These are phyloP conservation scores for Pasiphila rectangulata DNA, from an alignment of 2,888 invertebrate genomes.

Conservation along the genomic window DNA sequence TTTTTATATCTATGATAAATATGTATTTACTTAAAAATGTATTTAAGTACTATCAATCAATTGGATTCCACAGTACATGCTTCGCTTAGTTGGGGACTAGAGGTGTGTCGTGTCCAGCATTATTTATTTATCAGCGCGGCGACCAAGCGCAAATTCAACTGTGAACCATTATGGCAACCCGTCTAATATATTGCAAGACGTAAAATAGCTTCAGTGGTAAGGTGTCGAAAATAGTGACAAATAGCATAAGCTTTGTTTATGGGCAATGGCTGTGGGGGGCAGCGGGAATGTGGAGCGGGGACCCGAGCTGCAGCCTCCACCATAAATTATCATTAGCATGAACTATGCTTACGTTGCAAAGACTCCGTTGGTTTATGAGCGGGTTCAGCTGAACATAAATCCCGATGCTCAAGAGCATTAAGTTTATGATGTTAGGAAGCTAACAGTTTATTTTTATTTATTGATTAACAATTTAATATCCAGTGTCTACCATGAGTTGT, in stretches of 20 bases:
- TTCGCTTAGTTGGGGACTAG: too few relatives aligned
- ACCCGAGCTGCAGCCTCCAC: background rate
- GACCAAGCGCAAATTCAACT: too few relatives aligned
- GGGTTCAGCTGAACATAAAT: background rate
- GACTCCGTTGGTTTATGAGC: background rate
- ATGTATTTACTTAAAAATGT: too few relatives aligned
- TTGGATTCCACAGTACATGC: too few relatives aligned
- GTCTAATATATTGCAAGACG: background rate
- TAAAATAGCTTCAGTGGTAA: background rate
- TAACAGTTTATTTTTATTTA: too few relatives aligned
- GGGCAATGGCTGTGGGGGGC: slow-evolving; percentile 5
- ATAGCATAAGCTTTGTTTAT: slow-evolving; percentile 14
- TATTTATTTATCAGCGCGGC: too few relatives aligned
- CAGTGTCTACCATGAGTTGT: too few relatives aligned
- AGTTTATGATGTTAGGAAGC: background rate
- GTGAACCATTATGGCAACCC: too few relatives aligned
- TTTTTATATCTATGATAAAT: too few relatives aligned
- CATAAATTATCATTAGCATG: background rate
- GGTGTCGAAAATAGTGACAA: slow-evolving; percentile 6
- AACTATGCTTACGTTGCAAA: background rate
- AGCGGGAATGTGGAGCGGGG: background rate
- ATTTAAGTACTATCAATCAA: too few relatives aligned
- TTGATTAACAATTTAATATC: too few relatives aligned
- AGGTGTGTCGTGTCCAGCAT: too few relatives aligned
- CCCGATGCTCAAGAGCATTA: background rate